Percentiles rank a stretch among this genome's conserved stretches.
These are phyloP conservation scores for Sturnira hondurensis DNA, from an alignment of 2,113 vertebrate genomes.

Conservation along the genomic window DNA sequence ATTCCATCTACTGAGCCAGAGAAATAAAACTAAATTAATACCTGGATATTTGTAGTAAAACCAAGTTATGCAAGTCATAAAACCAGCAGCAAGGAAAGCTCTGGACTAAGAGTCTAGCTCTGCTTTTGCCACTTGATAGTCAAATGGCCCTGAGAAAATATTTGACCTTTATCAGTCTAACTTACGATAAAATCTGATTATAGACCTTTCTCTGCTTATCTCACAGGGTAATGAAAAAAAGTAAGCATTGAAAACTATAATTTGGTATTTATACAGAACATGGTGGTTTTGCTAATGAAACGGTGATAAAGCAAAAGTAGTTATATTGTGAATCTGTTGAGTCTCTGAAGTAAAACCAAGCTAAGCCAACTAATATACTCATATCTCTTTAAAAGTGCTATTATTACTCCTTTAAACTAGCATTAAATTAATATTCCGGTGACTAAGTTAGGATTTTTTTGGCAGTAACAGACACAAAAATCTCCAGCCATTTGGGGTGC, in stretches of 20 bases:
- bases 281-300: neutral
- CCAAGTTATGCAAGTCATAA: neutral
- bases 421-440: neutral
- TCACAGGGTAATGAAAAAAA: neutral
- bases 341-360: neutral
- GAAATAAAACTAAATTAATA: neutral
- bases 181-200: constrained; percentile 1
- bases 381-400: neutral
- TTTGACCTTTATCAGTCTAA: neutral
- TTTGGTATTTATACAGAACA: neutral
- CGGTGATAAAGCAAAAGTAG: neutral
- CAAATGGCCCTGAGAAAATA: neutral
- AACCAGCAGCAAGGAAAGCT: neutral
- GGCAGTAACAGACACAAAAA: neutral
- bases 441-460: neutral
- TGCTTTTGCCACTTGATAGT: neutral
- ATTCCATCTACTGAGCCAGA: neutral
- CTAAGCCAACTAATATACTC: neutral
- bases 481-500: neutral
- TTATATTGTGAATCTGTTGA: neutral
- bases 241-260: neutral
- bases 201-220: neutral
- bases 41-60: neutral
- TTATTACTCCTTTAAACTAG: neutral
- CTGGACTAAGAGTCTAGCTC: neutral